These are phyloP conservation scores for Rhodophaea formosa DNA, from an alignment of 2,888 invertebrate species.

Conservation along the genomic window DNA sequence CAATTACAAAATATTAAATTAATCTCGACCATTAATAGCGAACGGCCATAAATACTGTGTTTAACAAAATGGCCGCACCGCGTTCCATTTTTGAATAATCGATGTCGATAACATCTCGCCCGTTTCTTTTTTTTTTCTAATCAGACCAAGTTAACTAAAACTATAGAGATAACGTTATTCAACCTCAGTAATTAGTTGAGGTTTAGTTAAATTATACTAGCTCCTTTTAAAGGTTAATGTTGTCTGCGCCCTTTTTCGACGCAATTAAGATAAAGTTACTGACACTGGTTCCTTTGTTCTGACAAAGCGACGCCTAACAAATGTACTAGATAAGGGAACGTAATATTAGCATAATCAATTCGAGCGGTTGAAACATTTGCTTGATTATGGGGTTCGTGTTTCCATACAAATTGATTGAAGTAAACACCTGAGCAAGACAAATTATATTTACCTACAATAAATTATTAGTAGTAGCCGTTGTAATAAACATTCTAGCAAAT, in stretches of 20 bases:
- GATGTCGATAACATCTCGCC: constrained; percentile 35
- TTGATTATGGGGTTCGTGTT: constrained; percentile 4
- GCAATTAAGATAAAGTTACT: constrained; percentile 26
- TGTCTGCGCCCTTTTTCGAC: constrained; percentile 24
- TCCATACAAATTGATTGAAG: not conserved
- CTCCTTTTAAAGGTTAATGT: constrained; percentile 24
- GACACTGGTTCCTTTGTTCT: constrained; percentile 17
- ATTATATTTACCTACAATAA: too few relatives aligned
- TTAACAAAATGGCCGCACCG: constrained; percentile 49
- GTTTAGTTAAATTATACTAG: constrained; percentile 6
- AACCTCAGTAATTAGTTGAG: constrained; percentile 9
- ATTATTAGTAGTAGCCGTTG: too few relatives aligned
- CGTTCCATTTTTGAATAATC: constrained; percentile 29
- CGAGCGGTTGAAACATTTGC: not conserved
- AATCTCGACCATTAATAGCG: constrained; percentile 48
- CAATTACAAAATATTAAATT: constrained; percentile 66
- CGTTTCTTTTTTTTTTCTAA: constrained; percentile 4
- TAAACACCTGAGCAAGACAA: too few relatives aligned
- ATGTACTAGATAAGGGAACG: constrained; percentile 13
- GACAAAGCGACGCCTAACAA: constrained; percentile 7
- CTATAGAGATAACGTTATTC: constrained; percentile 11
- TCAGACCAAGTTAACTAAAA: constrained; percentile 19
- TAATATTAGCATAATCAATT: constrained; percentile 19
- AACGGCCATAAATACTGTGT: constrained; percentile 53
- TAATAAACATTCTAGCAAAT: too few relatives aligned